These are phyloP conservation scores for Hephaestus fuliginosus DNA, from an alignment of 2,797 vertebrate species.

Conservation along the genomic window DNA sequence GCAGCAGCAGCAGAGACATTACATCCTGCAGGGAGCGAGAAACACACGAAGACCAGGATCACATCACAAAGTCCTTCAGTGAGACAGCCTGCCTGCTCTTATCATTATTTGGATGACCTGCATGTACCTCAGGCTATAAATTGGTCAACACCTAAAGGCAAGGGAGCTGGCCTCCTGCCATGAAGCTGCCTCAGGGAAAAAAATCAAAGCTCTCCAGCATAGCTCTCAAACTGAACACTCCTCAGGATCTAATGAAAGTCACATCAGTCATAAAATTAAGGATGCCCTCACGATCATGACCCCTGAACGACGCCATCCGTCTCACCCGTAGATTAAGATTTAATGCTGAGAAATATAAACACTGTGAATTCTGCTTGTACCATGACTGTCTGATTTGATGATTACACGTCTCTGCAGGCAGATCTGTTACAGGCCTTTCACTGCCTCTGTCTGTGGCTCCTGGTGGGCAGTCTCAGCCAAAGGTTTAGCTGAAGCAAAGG, in stretches of 20 bases:
- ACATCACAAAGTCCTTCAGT: background rate
- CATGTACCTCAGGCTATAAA: background rate
- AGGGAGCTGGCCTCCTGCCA: background rate
- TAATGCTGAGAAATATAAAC: background rate
- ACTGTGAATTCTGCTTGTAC: background rate
- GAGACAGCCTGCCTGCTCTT: background rate
- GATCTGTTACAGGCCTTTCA: slow-evolving; percentile 46
- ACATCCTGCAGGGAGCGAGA: background rate
- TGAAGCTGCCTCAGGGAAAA: background rate
- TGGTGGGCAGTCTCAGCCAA: slow-evolving; percentile 40
- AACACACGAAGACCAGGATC: background rate
- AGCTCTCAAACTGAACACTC: background rate
- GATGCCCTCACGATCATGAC: background rate
- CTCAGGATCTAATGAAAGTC: background rate
- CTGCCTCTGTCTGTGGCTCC: slow-evolving; percentile 31
- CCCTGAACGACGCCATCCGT: background rate
- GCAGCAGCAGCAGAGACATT: background rate
- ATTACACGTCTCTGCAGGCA: slow-evolving; percentile 7
- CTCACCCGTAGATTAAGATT: background rate
- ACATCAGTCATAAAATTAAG: background rate
- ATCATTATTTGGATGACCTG: background rate
- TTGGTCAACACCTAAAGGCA: background rate
- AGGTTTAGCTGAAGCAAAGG: slow-evolving; percentile 62
- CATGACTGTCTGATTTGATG: slow-evolving; percentile 1
- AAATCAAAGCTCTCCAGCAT: background rate